Percentiles rank a stretch among this genome's conserved stretches.
These are phyloP conservation scores for Rhizomys pruinosus DNA, from an alignment of 2,113 vertebrate genomes.

Conservation along the genomic window DNA sequence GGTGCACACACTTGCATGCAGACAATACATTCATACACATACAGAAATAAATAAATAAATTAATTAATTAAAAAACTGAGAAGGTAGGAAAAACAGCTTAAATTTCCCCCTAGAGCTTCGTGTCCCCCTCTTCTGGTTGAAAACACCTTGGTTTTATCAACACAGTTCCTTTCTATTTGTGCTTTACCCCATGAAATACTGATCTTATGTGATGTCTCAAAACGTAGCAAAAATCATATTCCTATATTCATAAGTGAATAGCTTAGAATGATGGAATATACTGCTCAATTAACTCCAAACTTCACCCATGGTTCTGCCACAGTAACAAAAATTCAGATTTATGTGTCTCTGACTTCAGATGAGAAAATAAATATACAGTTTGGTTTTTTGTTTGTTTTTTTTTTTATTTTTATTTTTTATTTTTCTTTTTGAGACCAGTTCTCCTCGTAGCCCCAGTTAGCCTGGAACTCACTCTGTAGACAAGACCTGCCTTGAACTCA, in stretches of 20 bases:
- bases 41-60: too few relatives aligned
- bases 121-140: neutral
- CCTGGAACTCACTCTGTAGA: too few relatives aligned
- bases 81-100: neutral
- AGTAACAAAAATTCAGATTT: neutral
- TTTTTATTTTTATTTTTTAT: too few relatives aligned
- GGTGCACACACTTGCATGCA: too few relatives aligned
- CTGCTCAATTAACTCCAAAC: neutral
- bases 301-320: neutral
- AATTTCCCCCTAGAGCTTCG: neutral
- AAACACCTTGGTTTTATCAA: neutral
- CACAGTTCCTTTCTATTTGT: neutral
- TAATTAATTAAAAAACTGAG: too few relatives aligned
- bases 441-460: too few relatives aligned
- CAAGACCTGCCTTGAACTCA: too few relatives aligned
- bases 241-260: neutral
- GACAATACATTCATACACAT: too few relatives aligned
- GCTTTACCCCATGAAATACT: neutral
- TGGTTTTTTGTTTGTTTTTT: too few relatives aligned
- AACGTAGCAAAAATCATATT: neutral
- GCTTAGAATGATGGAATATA: neutral
- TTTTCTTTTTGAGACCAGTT: too few relatives aligned
- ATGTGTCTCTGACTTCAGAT: neutral
- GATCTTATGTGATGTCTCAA: neutral
- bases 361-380: neutral